A percentile compares a stretch with the other conserved stretches of the same genome.
phyloP scores from a whole-genome alignment of 2,797 vertebrate species.

The Lagodon rhomboides region DNA sequence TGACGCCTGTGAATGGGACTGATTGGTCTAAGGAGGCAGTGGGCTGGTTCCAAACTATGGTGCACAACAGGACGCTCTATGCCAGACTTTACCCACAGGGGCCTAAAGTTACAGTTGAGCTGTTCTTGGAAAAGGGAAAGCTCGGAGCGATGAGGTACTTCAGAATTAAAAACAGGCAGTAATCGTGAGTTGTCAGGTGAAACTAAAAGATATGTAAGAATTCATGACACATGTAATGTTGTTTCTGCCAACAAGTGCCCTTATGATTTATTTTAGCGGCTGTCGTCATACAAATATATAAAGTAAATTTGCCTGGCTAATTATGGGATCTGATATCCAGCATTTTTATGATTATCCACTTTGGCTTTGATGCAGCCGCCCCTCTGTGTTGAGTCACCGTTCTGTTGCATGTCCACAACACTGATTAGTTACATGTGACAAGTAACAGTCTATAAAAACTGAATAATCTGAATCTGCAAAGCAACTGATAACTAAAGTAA shows the following conservation, averaged over 20 bases:
- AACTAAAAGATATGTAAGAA: neutral
- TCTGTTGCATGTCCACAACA: too few species aligned
- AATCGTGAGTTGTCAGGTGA: neutral
- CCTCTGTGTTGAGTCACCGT: too few species aligned
- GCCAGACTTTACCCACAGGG: conserved; percentile 80
- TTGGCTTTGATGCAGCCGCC: too few species aligned
- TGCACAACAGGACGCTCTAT: conserved; percentile 79
- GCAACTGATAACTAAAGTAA: too few species aligned
- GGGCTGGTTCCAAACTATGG: conserved; percentile 82
- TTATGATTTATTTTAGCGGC: neutral
- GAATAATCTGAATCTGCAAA: too few species aligned
- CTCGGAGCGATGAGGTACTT: conserved; percentile 85
- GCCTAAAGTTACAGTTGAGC: conserved; percentile 75
- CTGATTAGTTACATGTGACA: too few species aligned
- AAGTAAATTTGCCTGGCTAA: too few species aligned
- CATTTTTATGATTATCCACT: too few species aligned
- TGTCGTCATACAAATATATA: neutral
- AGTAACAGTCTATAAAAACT: too few species aligned
- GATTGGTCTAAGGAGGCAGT: conserved; percentile 82
- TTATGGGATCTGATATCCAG: too few species aligned
- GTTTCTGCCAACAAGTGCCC: neutral
- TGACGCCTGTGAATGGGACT: conserved; percentile 77
- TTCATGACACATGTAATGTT: neutral
- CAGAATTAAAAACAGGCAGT: neutral
- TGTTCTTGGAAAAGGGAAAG: conserved; percentile 86